phyloP scores from a whole-genome alignment of 2,797 vertebrate genomes.

The Crax fasciolata region DNA sequence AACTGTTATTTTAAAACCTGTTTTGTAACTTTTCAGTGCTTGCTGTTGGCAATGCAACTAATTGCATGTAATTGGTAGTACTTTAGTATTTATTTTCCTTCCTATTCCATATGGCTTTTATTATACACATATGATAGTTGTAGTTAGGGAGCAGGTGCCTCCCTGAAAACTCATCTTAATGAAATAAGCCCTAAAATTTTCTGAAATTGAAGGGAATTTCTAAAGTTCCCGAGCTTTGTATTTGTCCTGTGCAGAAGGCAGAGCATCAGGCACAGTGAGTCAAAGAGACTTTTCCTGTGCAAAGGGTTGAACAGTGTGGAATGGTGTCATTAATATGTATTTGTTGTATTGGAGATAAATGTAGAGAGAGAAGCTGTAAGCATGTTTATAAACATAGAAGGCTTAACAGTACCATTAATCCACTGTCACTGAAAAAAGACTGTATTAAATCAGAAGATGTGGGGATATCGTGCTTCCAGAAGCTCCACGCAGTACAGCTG shows the following conservation, averaged over 20 bases:
- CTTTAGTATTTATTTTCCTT: slow-evolving; percentile 56
- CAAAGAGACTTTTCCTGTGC: slow-evolving; percentile 6
- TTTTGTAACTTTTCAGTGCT: slow-evolving; percentile 44
- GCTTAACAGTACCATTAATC: slow-evolving; percentile 1
- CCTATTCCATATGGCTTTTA: slow-evolving; percentile 1
- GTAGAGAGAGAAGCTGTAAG: neutral
- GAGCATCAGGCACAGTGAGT: neutral
- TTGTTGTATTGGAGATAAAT: slow-evolving; percentile 3
- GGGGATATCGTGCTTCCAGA: neutral
- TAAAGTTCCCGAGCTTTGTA: slow-evolving; percentile 5
- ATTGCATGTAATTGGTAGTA: slow-evolving; percentile 41
- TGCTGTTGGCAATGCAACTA: slow-evolving; percentile 41
- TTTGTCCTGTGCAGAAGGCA: neutral
- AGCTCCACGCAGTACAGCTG: neutral
- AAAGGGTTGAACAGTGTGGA: neutral
- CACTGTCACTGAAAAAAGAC: neutral
- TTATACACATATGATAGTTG: slow-evolving; percentile 42
- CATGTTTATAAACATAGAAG: slow-evolving; percentile 1
- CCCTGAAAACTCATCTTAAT: slow-evolving; percentile 29
- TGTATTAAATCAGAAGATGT: neutral
- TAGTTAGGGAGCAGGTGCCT: neutral
- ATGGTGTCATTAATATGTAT: slow-evolving; percentile 1
- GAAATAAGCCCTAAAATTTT: slow-evolving; percentile 46
- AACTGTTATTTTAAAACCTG: slow-evolving; percentile 34
- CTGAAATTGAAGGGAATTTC: slow-evolving; percentile 39